Conservation (phyloP, 2,888 invertebrate genomes). For the Dexiosoma caninum region DNA sequence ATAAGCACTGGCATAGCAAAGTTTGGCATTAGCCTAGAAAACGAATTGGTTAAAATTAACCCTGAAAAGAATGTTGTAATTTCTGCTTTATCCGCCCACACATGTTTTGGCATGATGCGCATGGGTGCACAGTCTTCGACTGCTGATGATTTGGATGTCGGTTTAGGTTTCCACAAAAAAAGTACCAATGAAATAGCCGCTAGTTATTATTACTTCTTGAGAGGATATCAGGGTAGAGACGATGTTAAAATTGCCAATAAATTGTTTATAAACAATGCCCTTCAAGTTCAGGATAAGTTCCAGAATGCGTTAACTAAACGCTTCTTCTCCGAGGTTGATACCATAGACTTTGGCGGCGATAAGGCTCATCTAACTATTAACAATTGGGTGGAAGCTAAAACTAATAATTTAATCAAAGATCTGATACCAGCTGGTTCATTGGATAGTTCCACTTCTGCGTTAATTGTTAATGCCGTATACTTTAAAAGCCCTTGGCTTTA, state of each 20-base stretch:
- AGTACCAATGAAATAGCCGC: too few relatives aligned
- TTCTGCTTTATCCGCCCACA: neutral
- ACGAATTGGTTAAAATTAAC: too few relatives aligned
- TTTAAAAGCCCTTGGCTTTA: constrained; percentile 89
- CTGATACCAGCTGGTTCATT: constrained; percentile 81
- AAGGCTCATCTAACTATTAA: constrained; percentile 84
- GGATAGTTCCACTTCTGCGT: constrained; percentile 80
- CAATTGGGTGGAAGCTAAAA: constrained; percentile 87
- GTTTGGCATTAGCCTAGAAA: too few relatives aligned
- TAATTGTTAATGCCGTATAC: constrained; percentile 78
- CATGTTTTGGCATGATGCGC: neutral
- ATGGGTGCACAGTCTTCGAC: constrained; percentile 84
- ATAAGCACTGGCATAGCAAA: too few relatives aligned
- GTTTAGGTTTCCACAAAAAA: too few relatives aligned
- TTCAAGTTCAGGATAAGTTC: constrained; percentile 80
- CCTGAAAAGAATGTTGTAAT: too few relatives aligned
- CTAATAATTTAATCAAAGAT: constrained; percentile 89
- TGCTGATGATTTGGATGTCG: constrained; percentile 80
- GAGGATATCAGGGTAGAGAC: too few relatives aligned
- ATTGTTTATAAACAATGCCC: constrained; percentile 82
- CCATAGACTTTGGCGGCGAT: constrained; percentile 81
- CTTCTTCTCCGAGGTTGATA: constrained; percentile 83
- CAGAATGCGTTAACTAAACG: too few relatives aligned
- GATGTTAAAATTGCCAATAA: too few relatives aligned
- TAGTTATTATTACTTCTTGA: constrained; percentile 70